Conservation (phyloP, 92 coral and sea anemone species). For the Plumapathes pennacea region DNA sequence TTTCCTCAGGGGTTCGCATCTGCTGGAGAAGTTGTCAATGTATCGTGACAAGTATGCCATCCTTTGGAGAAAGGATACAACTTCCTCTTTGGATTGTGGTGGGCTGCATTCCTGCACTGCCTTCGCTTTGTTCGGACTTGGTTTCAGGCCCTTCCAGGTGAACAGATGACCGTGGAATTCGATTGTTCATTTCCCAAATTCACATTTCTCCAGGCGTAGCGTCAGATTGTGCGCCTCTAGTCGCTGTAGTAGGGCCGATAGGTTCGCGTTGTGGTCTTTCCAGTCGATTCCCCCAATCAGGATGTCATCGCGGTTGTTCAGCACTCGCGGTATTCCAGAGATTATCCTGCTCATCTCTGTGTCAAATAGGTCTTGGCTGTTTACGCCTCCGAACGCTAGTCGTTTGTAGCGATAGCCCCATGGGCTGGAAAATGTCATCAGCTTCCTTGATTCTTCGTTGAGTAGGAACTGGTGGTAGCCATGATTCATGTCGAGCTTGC, state of each 20-base stretch:
- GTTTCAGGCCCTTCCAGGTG: slow-evolving; percentile 54
- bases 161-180: slow-evolving; percentile 63
- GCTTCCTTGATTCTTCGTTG: slow-evolving; percentile 26
- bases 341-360: slow-evolving; percentile 27
- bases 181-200: slow-evolving; percentile 38
- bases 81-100: slow-evolving; percentile 52
- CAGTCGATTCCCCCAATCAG: slow-evolving; percentile 49
- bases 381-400: slow-evolving; percentile 35
- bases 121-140: slow-evolving; percentile 55
- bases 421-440: slow-evolving; percentile 24
- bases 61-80: slow-evolving; percentile 55
- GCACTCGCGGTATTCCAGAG: slow-evolving; percentile 39
- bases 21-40: slow-evolving; percentile 44
- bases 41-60: slow-evolving; percentile 55
- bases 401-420: slow-evolving; percentile 47
- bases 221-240: slow-evolving; percentile 36
- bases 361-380: slow-evolving; percentile 29
- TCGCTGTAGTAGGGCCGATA: slow-evolving; percentile 36
- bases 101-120: slow-evolving; percentile 35
- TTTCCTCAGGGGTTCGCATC: slow-evolving; percentile 49
- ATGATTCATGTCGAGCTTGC: slow-evolving; percentile 34
- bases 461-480: slow-evolving; percentile 30
- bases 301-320: slow-evolving; percentile 60
- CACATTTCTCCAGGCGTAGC: slow-evolving; percentile 59
- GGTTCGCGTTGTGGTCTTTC: slow-evolving; percentile 54